Conservation (phyloP, 2,888 invertebrate genomes). For the Scrobipalpa costella region DNA sequence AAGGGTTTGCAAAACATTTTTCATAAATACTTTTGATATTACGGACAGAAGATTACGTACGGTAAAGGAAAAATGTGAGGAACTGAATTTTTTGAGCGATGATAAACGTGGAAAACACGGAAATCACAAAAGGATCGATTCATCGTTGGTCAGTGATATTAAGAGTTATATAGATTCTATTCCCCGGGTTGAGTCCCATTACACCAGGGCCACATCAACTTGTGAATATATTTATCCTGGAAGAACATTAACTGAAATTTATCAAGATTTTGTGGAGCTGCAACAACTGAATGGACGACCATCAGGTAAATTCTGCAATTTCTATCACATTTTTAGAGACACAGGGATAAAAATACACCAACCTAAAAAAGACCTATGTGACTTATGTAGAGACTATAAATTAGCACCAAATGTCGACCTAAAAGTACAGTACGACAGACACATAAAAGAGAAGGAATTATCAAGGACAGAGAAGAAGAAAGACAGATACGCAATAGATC, state of each 20-base stretch:
- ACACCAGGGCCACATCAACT: constrained; percentile 28
- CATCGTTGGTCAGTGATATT: constrained; percentile 28
- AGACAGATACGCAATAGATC: constrained; percentile 24
- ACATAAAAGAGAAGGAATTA: constrained; percentile 24
- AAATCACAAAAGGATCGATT: constrained; percentile 28
- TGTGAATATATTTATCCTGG: constrained; percentile 23
- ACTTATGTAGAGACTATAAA: constrained; percentile 26
- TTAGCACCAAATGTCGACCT: constrained; percentile 20
- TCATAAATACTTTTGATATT: constrained; percentile 33
- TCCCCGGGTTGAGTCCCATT: constrained; percentile 34
- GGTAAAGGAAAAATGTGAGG: constrained; percentile 32
- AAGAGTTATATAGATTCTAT: constrained; percentile 33
- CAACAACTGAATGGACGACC: constrained; percentile 9
- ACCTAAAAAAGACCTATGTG: constrained; percentile 26
- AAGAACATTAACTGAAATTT: constrained; percentile 24
- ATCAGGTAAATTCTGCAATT: constrained; percentile 26
- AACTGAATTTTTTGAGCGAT: constrained; percentile 23
- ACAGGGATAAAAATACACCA: constrained; percentile 25
- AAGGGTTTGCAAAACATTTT: constrained; percentile 35
- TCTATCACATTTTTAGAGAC: constrained; percentile 24
- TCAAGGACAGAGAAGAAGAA: constrained; percentile 25
- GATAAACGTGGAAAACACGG: constrained; percentile 32
- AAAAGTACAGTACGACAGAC: constrained; percentile 25
- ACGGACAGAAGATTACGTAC: constrained; percentile 32
- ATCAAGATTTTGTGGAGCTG: constrained; percentile 18